phyloP scores from a whole-genome alignment of 2,888 invertebrate genomes.

The Bugulina stolonifera region DNA sequence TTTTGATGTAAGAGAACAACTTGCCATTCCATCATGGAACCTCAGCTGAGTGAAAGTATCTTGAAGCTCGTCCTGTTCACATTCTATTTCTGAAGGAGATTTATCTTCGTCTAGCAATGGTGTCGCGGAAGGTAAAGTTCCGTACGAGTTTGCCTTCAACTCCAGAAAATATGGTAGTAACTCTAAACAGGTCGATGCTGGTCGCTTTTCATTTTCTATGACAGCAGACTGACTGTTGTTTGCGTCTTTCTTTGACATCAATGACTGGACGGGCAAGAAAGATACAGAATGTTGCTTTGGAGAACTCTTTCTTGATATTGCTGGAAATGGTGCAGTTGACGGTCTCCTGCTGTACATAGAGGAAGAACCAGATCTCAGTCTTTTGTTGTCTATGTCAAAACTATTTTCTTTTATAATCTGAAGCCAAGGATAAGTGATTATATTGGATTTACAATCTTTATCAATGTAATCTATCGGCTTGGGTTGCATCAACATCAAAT shows the following conservation, averaged over 20 bases:
- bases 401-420: background rate
- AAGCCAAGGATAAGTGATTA: background rate
- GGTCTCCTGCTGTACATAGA: background rate
- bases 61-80: background rate
- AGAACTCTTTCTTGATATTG: background rate
- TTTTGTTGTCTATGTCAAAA: background rate
- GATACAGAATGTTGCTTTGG: too few species aligned
- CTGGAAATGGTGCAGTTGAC: background rate
- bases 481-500: background rate
- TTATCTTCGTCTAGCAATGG: background rate
- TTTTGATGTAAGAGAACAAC: background rate
- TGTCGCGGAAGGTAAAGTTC: background rate
- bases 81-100: background rate
- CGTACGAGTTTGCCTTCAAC: background rate
- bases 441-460: background rate
- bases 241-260: background rate
- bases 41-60: background rate
- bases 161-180: conserved; percentile 8
- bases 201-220: background rate
- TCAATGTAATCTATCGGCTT: background rate
- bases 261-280: background rate
- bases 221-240: background rate
- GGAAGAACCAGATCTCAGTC: background rate
- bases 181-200: background rate
- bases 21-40: background rate